Conservation (phyloP, 2,113 vertebrate genomes). For the Ibidorhyncha struthersii region DNA sequence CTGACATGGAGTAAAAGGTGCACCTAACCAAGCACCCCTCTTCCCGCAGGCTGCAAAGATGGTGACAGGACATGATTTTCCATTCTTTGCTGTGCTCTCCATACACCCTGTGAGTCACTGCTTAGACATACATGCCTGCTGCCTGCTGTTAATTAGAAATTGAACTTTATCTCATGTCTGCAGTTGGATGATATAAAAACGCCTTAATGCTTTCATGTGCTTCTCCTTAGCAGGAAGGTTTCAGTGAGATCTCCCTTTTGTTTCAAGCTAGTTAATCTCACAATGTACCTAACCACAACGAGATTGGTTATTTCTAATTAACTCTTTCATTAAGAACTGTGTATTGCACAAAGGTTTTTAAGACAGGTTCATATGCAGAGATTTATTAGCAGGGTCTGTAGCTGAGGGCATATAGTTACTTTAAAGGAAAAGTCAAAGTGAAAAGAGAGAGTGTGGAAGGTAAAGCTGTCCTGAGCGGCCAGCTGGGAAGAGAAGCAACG, state of each 20-base stretch:
- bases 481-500: neutral
- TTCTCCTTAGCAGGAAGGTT: neutral
- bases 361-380: neutral
- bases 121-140: neutral
- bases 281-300: neutral
- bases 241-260: neutral
- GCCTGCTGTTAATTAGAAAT: neutral
- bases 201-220: neutral
- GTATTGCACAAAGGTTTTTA: neutral
- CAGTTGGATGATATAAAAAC: neutral
- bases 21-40: neutral
- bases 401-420: neutral
- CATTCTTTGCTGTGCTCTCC: neutral
- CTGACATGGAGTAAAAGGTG: neutral
- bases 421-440: neutral
- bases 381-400: neutral
- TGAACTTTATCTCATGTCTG: neutral
- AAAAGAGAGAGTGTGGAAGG: neutral
- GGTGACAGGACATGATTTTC: neutral
- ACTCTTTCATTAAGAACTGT: neutral
- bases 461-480: neutral
- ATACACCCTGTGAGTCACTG: neutral
- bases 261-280: neutral
- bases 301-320: neutral
- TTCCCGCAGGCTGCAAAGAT: rapidly evolving